phyloP scores from a whole-genome alignment of 2,888 invertebrate genomes.

The Ariolimax columbianus region DNA sequence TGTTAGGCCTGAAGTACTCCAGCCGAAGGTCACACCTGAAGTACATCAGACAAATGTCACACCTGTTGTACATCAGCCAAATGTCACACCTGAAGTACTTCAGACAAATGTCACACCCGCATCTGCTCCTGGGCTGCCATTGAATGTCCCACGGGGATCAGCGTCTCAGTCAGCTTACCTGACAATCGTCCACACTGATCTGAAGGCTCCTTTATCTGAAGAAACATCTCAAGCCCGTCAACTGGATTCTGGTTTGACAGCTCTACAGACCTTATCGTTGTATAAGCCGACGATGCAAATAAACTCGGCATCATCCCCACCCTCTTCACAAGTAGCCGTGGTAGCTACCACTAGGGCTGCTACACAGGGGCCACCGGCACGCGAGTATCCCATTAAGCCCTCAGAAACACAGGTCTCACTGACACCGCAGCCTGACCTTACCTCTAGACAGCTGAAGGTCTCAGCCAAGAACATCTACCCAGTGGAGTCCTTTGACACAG shows the following conservation, averaged over 20 bases:
- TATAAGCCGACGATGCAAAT: neutral
- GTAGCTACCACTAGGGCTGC: neutral
- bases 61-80: too few relatives aligned
- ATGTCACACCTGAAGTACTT: too few relatives aligned
- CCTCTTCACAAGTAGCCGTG: neutral
- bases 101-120: too few relatives aligned
- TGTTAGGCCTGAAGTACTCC: too few relatives aligned
- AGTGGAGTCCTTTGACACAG: neutral
- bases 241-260: neutral
- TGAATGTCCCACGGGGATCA: too few relatives aligned
- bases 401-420: neutral
- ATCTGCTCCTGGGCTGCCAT: too few relatives aligned
- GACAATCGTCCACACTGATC: neutral
- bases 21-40: too few relatives aligned
- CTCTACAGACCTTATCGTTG: neutral
- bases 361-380: neutral
- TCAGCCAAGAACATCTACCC: slow-evolving; percentile 10
- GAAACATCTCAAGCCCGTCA: neutral
- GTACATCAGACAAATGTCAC: too few relatives aligned
- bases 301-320: neutral
- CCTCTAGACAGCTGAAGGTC: neutral
- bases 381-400: neutral
- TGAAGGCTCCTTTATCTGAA: neutral
- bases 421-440: neutral
- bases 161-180: too few relatives aligned